Base-by-base conservation (phyloP, 2,888 invertebrate genomes). In the Gandaritis pyraliata region DNA sequence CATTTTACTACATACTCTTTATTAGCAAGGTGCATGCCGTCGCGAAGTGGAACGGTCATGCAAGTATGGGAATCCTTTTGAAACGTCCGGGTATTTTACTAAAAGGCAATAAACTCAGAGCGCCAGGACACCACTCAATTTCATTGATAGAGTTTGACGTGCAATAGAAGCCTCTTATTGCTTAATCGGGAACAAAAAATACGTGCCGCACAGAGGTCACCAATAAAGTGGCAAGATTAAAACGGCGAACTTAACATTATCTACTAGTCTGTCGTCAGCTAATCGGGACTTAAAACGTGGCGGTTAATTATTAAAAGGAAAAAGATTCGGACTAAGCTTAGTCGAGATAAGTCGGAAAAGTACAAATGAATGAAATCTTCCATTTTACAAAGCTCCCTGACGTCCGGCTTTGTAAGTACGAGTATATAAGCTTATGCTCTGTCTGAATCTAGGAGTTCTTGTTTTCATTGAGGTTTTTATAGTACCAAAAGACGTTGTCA, bases 1-100 rank as follows among this genome's bases (percentile, higher is more conserved):
- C 77, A 66, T 71, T 74, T 66, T 71, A 65, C n/a, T n/a, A n/a
- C n/a, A n/a, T n/a, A n/a, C 66, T 69, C 45, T 69, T 54, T 58
- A 50, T 65, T 58, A 67, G 70, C 66, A 78, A 81, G 78, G 74
- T 41, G 13, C 81, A 87, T 81, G 59, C 73, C 75, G 60, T 66
- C 82, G 76, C 80, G 82, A 70, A 75, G 57, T 60, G 66, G 73
- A 72, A 65, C 75, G 72, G 65, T 68, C 81, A 76, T 80, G 81
- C 66, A 68, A 74, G 78, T 74, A 81, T 78, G 81, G 72, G 58
- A 68, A 65, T 75, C 75, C 75, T 79, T 85, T 80, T 72, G 74
- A 66, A 66, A 63, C 65, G 71, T 69, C 66, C 61, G 67, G 69
- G 70, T 67, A 70, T 79, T 84, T 81, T 84, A 87, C 85, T 83